Base-by-base conservation (phyloP, 2,113 vertebrate genomes). In the Nicator chloris region DNA sequence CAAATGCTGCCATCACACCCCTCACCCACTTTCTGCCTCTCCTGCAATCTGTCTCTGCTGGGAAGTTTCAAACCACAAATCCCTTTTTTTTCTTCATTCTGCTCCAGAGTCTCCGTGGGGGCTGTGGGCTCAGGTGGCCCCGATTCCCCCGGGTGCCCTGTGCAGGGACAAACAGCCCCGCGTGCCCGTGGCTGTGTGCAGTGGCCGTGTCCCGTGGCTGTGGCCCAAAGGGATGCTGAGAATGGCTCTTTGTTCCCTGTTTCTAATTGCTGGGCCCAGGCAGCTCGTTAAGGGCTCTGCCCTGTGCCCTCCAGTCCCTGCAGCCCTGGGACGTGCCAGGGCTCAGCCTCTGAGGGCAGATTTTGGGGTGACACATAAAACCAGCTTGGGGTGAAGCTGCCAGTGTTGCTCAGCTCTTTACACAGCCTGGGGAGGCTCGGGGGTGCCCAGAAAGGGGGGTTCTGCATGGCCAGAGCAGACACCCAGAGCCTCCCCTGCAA, bases 181-280 rank as follows among this genome's bases (percentile, higher is more conserved):
- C 73, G 75, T 72, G 86, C 76, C 19, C 0, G 17, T 30, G 80
- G 78, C 84, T 0, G 2, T 30, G 69, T 21, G 50, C 86, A 23
- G 60, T 4, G 86, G 60, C 76, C 11, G 22, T 44, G 71, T 31
- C 92, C 88, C 39, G 3, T 70, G 80, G 81, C 82, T n/a, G 44
- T 45, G 69, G 61, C 95, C 86, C 85, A 68, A 13, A 18, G n/a
- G 49, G 86, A 14, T 82, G 91, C 89, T 57, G 86, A 93, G 79
- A 94, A 83, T 49, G 49, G 86, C 37, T 89, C 95, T 96, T 94
- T 94, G 89, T 93, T 89, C 69, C 53, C 33, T 3, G 31, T 10
- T 54, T 40, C 39, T 93, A 90, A 96, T 93, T 91, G 22, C 79
- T 16, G 82, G 37, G 30, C 50, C 35, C 47, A 4, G 82, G 85